Base-by-base conservation (phyloP, 2,888 invertebrate genomes). In the Eupithecia exiguata region DNA sequence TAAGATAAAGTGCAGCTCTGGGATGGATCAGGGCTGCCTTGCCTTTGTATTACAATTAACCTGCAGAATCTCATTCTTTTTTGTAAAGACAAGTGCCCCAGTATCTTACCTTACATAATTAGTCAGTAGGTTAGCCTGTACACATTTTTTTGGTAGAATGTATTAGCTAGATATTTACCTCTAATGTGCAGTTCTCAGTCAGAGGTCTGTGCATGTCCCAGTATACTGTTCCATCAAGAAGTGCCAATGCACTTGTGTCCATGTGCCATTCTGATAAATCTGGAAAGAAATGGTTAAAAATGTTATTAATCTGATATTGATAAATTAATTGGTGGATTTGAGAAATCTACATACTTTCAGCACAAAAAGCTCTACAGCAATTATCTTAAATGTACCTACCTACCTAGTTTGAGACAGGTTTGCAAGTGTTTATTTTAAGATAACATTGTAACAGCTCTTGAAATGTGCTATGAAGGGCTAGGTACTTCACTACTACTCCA, bases 171-270 rank as follows among this genome's bases (percentile, higher is more conserved):
- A 18, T 49, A 79, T 87, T 86, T 78, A 95, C 94, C 83, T 94
- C 90, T 71, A 95, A 83, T 6, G 91, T 91, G 77, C 95, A 95
- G 81, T 85, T 94, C 72, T 93, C 92, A 12, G 88, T 83, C 0
- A 99, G 91, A 0, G 99, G 99, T 80, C 96, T 95, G 86, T 99
- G 98, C 97, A 99, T 97, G 86, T 99, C 99, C 99, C 99, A 99
- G 14, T 97, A 93, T 0, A 95, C 91, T 70, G 96, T 94, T 1
- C 96, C 97, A 86, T 99, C 96, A 0, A 99, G 93, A 40, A 97
- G 87, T 0, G 99, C 99, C 36, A 99, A 86, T 0, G 97, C 98
- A 68, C 97, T 96, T 74, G 95, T 94, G 2, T 97, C 95, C 72
- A 95, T 92, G 61, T 97, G 95, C 84, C 96, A 95, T 86, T 98